phyloP scores from a whole-genome alignment of 1,140 invertebrate species.

The Apis mellifera region Amel_HAv3.1 CM009939.2:10291001-10291500 shows the following conservation, averaged over 20 bases:
- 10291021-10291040: background rate
- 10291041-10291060: slow-evolving; percentile 20
- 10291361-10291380: background rate
- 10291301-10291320: background rate
- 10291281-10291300: background rate
- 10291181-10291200: background rate
- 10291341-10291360: background rate
- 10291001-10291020: too few relatives aligned
- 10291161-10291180: slow-evolving; percentile 2
- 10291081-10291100: slow-evolving; percentile 3
- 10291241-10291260: slow-evolving; percentile 20
- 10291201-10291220: slow-evolving; percentile 28
- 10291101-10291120: slow-evolving; percentile 1
- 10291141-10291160: background rate
- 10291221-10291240: slow-evolving; percentile 27
- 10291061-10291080: slow-evolving; percentile 6
- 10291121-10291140: too few relatives aligned
- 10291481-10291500: too few relatives aligned
- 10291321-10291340: background rate
- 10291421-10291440: too few relatives aligned
- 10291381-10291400: background rate
- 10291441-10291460: background rate
- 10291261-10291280: background rate
- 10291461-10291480: background rate
- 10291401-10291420: too few relatives aligned